Conservation (phyloP, 1,140 invertebrate species). For the Sycophaga agraensis region DNA sequence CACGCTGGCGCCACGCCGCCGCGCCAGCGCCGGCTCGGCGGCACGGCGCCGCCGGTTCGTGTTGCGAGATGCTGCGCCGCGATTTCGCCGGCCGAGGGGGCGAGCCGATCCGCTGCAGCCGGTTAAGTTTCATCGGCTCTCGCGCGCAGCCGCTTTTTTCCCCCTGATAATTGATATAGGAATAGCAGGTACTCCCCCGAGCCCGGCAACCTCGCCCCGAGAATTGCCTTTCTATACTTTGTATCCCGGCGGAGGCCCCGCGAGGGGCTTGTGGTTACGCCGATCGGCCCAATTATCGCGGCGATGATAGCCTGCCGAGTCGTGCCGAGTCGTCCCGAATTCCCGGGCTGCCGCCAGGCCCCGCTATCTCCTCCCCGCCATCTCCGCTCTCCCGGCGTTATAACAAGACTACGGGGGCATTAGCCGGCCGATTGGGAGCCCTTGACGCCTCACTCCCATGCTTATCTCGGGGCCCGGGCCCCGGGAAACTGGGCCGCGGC, state of each 20-base stretch:
- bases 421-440: not conserved
- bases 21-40: constrained; percentile 36
- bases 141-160: not conserved
- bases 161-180: too few species aligned
- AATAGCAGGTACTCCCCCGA: too few species aligned
- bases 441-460: not conserved
- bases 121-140: too few species aligned
- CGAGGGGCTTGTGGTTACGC: too few species aligned
- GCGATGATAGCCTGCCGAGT: too few species aligned
- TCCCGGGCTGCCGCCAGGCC: too few species aligned
- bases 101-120: too few species aligned
- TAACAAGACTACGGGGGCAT: not conserved
- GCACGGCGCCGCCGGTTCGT: not conserved
- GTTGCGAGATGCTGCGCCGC: constrained; percentile 3
- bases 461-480: too few species aligned
- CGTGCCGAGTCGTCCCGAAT: too few species aligned
- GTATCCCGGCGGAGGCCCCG: not conserved
- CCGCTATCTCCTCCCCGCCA: not conserved
- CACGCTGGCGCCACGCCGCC: constrained; percentile 37
- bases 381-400: too few species aligned
- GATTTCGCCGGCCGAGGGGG: not conserved
- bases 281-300: too few species aligned
- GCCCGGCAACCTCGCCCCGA: not conserved
- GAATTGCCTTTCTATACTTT: not conserved
- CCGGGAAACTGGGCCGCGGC: too few species aligned